Base-by-base conservation (phyloP, 2,888 invertebrate species). In the Zhengitettix transpicula region DNA sequence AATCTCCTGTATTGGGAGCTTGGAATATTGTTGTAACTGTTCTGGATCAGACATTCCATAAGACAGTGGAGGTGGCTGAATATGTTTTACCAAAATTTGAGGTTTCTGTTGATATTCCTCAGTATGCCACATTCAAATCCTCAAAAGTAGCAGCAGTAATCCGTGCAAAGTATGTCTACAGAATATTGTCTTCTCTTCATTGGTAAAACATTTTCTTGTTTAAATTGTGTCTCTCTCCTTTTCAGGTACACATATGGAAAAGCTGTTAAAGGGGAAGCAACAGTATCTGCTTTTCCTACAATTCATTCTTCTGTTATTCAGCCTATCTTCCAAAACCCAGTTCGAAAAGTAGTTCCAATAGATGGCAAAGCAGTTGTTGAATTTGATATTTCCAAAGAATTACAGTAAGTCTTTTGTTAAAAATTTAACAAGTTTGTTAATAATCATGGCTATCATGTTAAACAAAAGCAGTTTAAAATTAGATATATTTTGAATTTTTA, bases 11-110 rank as follows among this genome's bases (percentile, higher is more conserved):
- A 16, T 76, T 93, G 28, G 95, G 95, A 40, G 81, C 85, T 69
- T 96, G 95, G 95, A 86, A 82, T 60, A 85, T 95, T 65, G 82
- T 84, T 63, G 83, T 83, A 0, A 76, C 73, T 16, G 76, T 83
- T 10, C 78, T 79, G 56, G 83, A 80, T 63, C 84, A 85, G 69
- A 77, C 73, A 12, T 84, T 84, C 69, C 79, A 82, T 60, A 86
- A 88, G 69, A 78, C 78, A 11, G 81, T 92, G 64, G 81, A 88
- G 70, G 89, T 96, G 9, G 91, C 92, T 10, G 90, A 93, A 73
- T 94, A 93, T 68, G 87, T 97, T 59, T 74, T 93, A 65, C 98
- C 98, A 0, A 95, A 95, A 71, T 98, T 95, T 73, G 85, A 94
- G 69, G 89, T 97, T 61, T 81, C 81, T 42, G 83, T 97, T 62